Percentiles rank a stretch among this genome's conserved stretches.
Evolutionary conservation across 2,888 invertebrate species (phyloP).

Genomic region (Drosophila limbata): DNA sequence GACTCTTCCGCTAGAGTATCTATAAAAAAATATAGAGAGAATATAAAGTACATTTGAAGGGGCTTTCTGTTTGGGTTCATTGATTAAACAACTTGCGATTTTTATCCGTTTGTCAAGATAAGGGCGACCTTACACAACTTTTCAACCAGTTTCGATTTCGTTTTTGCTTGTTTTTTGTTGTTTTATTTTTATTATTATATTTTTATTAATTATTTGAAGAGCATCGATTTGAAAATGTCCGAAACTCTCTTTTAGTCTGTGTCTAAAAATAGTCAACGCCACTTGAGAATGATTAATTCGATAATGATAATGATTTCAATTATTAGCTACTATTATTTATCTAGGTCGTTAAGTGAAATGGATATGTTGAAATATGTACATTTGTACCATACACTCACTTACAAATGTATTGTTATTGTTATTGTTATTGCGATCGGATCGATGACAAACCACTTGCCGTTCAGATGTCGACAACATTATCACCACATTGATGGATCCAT

Average conservation of each 20-base stretch:
- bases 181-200: constrained; percentile 13
- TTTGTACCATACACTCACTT: neutral
- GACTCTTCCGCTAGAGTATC: constrained; percentile 1
- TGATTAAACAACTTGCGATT: constrained; percentile 56
- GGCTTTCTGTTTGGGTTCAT: constrained; percentile 24
- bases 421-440: constrained; percentile 25
- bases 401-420: neutral
- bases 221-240: constrained; percentile 74
- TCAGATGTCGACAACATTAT: constrained; percentile 42
- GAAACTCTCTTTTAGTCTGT: constrained; percentile 15
- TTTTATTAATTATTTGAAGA: constrained; percentile 61
- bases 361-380: neutral
- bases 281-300: constrained; percentile 74
- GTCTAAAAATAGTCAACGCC: constrained; percentile 56
- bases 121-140: constrained; percentile 76
- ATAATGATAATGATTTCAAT: constrained; percentile 44
- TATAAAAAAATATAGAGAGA: neutral
- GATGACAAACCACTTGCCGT: constrained; percentile 43
- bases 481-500: constrained; percentile 59
- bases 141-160: constrained; percentile 34
- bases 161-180: constrained; percentile 4
- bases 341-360: constrained; percentile 44
- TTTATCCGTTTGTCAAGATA: constrained; percentile 70
- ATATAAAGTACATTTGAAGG: neutral
- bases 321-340: constrained; percentile 36